A percentile compares a stretch with the other conserved stretches of the same genome.
Conservation (phyloP, 1,140 invertebrate species). For the Ditylenchus dipsaci region DNA sequence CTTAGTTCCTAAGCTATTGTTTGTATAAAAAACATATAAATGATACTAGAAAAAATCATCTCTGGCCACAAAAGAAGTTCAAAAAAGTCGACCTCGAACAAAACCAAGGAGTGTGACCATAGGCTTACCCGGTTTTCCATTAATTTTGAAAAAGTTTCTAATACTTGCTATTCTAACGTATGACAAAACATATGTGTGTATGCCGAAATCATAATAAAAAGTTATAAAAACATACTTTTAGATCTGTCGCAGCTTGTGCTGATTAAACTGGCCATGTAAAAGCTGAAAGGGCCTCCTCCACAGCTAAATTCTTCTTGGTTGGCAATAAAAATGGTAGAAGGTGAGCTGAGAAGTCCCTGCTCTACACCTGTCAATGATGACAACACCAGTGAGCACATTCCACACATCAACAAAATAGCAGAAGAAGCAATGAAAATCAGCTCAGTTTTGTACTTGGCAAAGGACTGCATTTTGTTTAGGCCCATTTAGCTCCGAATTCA, state of each 20-base stretch:
- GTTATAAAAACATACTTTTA: constrained; percentile 2
- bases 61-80: too few species aligned
- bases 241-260: constrained; percentile 19
- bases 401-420: not conserved
- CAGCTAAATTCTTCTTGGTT: constrained; percentile 21
- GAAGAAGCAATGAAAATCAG: not conserved
- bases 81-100: too few species aligned
- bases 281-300: constrained; percentile 29
- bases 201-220: not conserved
- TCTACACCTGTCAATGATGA: not conserved
- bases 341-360: not conserved
- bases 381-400: not conserved
- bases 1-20: too few species aligned
- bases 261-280: constrained; percentile 18
- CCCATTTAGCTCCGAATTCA: too few species aligned
- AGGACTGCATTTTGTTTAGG: too few species aligned
- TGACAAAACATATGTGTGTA: not conserved
- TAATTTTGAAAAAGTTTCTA: too few species aligned
- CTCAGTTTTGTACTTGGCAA: too few species aligned
- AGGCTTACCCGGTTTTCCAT: too few species aligned
- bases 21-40: too few species aligned
- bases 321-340: not conserved
- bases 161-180: too few species aligned
- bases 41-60: too few species aligned
- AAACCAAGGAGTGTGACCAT: too few species aligned